Percentiles rank a stretch among this genome's conserved stretches.
These are phyloP conservation scores for Boleophthalmus pectinirostris DNA, from an alignment of 2,113 vertebrate genomes.

Conservation along the genomic window DNA sequence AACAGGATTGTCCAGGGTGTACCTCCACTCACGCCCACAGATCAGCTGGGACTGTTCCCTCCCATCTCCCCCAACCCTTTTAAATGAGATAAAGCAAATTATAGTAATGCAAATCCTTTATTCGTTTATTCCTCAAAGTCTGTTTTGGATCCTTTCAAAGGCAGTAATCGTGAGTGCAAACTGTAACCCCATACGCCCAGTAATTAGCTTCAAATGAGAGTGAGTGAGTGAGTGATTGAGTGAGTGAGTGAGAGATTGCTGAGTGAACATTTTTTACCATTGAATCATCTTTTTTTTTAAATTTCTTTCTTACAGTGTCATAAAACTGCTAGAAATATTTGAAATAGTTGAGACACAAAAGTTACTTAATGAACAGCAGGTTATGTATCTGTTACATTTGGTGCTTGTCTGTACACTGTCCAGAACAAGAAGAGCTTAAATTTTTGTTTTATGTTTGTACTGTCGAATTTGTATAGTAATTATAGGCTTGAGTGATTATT, in stretches of 20 bases:
- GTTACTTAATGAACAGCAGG: neutral
- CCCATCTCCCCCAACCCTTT: neutral
- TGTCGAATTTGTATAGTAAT: neutral
- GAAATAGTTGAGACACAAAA: conserved; percentile 4
- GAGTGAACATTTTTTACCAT: conserved; percentile 42
- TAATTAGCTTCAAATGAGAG: conserved; percentile 10
- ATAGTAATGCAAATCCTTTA: neutral
- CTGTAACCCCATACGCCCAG: conserved; percentile 1
- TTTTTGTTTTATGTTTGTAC: neutral
- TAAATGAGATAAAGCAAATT: neutral
- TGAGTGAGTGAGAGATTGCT: conserved; percentile 51
- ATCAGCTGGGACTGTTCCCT: neutral
- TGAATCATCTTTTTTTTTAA: conserved; percentile 19
- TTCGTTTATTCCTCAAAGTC: neutral
- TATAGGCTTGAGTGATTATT: no score
- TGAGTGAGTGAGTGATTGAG: no score
- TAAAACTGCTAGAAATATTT: conserved; percentile 38
- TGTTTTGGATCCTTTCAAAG: neutral
- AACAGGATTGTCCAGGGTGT: neutral
- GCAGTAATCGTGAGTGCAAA: neutral
- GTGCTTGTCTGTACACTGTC: neutral
- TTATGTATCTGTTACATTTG: neutral
- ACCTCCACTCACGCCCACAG: neutral
- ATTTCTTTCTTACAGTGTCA: conserved; percentile 28
- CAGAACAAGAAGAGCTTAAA: conserved; percentile 1